Evolutionary conservation across 2,888 invertebrate genomes (phyloP).

Genomic region (Drosophila atripex): DNA sequence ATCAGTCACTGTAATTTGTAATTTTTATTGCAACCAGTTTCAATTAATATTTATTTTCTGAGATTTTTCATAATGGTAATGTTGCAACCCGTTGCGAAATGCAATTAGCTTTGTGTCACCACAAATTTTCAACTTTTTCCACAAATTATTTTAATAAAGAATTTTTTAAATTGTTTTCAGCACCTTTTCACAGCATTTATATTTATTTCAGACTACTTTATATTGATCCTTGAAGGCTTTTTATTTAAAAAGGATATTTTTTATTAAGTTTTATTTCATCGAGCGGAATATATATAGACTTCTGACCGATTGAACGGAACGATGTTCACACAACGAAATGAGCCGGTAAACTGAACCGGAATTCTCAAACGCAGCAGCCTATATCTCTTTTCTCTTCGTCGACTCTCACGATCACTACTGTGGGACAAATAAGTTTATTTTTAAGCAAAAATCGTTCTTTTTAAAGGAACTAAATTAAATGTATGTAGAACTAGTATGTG

Average conservation of each 20-base stretch:
- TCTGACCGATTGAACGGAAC: constrained; percentile 17
- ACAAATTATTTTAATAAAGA: neutral
- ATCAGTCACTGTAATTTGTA: constrained; percentile 1
- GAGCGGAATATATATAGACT: constrained; percentile 1
- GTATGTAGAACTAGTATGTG: too few species aligned
- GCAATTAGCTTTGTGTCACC: neutral
- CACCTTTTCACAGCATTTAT: constrained; percentile 7
- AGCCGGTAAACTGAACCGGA: constrained; percentile 16
- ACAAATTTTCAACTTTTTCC: neutral
- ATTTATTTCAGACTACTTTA: neutral
- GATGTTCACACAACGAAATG: constrained; percentile 13
- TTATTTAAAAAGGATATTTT: neutral
- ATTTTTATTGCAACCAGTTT: neutral
- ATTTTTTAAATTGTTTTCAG: neutral
- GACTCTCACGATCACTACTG: too few species aligned
- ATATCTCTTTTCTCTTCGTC: neutral
- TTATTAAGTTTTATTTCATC: constrained; percentile 1
- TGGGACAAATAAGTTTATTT: too few species aligned
- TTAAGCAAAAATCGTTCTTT: too few species aligned
- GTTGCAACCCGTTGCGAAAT: neutral
- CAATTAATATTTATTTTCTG: neutral
- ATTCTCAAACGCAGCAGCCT: constrained; percentile 35
- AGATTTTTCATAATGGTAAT: neutral
- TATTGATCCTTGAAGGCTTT: neutral
- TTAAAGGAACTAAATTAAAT: too few species aligned